Conservation (phyloP, 2,888 invertebrate species). For the Epiblema foenella region DNA sequence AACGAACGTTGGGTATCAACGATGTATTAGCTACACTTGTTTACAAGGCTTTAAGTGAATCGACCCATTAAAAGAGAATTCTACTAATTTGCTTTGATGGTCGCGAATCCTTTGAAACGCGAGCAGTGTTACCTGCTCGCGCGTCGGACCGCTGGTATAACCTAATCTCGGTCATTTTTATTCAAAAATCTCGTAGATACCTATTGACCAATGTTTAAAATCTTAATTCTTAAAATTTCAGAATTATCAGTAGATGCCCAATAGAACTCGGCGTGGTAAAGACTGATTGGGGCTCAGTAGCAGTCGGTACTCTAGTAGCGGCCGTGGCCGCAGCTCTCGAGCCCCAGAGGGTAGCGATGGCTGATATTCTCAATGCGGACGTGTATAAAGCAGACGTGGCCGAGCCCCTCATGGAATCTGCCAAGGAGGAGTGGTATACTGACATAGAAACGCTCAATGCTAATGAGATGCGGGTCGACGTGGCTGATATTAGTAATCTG, state of each 20-base stretch:
- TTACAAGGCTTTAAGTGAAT: too few relatives aligned
- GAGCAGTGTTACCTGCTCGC: too few relatives aligned
- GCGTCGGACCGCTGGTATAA: too few relatives aligned
- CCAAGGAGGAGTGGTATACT: constrained; percentile 71
- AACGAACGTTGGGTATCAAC: too few relatives aligned
- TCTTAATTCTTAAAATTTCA: constrained; percentile 50
- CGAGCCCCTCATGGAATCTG: constrained; percentile 67
- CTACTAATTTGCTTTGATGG: too few relatives aligned
- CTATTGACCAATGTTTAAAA: too few relatives aligned
- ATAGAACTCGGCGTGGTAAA: constrained; percentile 87
- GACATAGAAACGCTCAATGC: constrained; percentile 65
- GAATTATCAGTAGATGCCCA: constrained; percentile 84
- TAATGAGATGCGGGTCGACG: constrained; percentile 50
- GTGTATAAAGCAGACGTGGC: constrained; percentile 72
- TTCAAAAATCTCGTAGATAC: too few relatives aligned
- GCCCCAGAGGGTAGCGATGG: constrained; percentile 80
- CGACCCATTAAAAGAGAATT: too few relatives aligned
- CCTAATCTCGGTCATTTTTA: too few relatives aligned
- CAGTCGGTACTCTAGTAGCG: constrained; percentile 85
- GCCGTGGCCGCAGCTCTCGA: constrained; percentile 87
- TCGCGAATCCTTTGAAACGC: too few relatives aligned
- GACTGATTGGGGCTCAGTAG: constrained; percentile 86
- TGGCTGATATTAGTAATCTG: constrained; percentile 80
- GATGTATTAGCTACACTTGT: too few relatives aligned
- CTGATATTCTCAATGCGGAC: constrained; percentile 75